Evolutionary conservation across 2,888 invertebrate genomes (phyloP).

Genomic region (Drepana falcataria): DNA sequence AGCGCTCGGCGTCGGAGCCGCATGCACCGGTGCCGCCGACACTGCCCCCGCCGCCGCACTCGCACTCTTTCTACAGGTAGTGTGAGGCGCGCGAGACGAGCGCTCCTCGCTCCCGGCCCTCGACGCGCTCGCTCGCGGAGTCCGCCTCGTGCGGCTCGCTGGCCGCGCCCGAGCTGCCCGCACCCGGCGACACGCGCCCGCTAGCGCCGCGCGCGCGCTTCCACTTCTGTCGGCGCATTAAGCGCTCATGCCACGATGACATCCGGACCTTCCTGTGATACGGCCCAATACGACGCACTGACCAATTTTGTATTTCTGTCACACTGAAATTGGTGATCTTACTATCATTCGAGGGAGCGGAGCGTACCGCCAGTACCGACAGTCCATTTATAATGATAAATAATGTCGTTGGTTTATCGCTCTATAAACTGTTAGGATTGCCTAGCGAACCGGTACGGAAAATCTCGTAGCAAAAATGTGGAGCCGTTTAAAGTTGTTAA

Average conservation of each 20-base stretch:
- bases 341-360: slow-evolving; percentile 46
- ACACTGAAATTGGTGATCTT: slow-evolving; percentile 64
- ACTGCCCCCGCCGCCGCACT: slow-evolving; percentile 73
- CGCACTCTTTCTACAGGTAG: slow-evolving; percentile 76
- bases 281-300: slow-evolving; percentile 54
- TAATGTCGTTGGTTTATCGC: slow-evolving; percentile 40
- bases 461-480: slow-evolving; percentile 32
- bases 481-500: slow-evolving; percentile 30
- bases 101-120: slow-evolving; percentile 62
- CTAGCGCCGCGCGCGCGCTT: slow-evolving; percentile 50
- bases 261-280: slow-evolving; percentile 64
- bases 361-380: slow-evolving; percentile 34
- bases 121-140: slow-evolving; percentile 74
- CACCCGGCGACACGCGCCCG: slow-evolving; percentile 34
- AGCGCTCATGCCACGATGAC: slow-evolving; percentile 55
- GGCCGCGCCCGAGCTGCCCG: slow-evolving; percentile 28
- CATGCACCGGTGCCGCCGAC: slow-evolving; percentile 76
- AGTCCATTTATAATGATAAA: slow-evolving; percentile 61
- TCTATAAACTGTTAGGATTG: slow-evolving; percentile 43
- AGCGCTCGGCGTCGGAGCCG: slow-evolving; percentile 80
- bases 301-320: slow-evolving; percentile 73
- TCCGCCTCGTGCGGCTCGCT: slow-evolving; percentile 69
- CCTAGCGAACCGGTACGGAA: slow-evolving; percentile 38
- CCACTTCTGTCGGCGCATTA: slow-evolving; percentile 67
- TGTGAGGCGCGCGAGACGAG: slow-evolving; percentile 75